phyloP scores from a whole-genome alignment of 2,888 invertebrate genomes.

The Strigamia crassipes region DNA sequence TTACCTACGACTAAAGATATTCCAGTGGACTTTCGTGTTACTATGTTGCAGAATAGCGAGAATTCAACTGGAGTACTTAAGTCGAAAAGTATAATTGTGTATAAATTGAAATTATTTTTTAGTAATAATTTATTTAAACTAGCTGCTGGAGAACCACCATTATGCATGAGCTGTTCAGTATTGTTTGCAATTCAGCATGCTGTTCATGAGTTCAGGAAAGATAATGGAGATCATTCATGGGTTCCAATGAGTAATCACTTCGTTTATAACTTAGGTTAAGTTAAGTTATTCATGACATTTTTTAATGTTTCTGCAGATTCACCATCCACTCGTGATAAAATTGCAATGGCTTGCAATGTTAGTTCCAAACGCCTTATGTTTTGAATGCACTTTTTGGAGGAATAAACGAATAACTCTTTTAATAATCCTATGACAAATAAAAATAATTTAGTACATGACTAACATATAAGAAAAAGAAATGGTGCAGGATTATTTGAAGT shows the following conservation, averaged over 20 bases:
- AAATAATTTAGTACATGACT: too few species aligned
- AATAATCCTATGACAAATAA: too few species aligned
- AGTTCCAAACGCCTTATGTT: not conserved
- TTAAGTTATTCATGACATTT: too few species aligned
- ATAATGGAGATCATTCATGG: not conserved
- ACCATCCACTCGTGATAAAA: not conserved
- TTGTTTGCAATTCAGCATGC: not conserved
- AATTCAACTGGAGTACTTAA: not conserved
- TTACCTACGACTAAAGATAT: constrained; percentile 1
- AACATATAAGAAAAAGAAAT: too few species aligned
- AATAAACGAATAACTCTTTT: too few species aligned
- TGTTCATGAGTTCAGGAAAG: not conserved
- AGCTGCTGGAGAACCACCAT: constrained; percentile 17
- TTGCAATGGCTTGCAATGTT: not conserved
- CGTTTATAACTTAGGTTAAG: not conserved
- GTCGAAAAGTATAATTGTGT: constrained; percentile 2
- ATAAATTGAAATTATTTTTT: too few species aligned
- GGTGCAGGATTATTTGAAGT: too few species aligned
- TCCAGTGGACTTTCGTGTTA: not conserved
- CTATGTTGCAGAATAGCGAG: not conserved
- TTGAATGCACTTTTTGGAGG: too few species aligned
- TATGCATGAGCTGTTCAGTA: not conserved
- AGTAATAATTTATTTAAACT: not conserved
- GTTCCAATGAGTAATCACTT: not conserved
- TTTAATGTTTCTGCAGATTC: not conserved